phyloP scores from a whole-genome alignment of 2,113 vertebrate species.

The Phalacrocorax carbo region DNA sequence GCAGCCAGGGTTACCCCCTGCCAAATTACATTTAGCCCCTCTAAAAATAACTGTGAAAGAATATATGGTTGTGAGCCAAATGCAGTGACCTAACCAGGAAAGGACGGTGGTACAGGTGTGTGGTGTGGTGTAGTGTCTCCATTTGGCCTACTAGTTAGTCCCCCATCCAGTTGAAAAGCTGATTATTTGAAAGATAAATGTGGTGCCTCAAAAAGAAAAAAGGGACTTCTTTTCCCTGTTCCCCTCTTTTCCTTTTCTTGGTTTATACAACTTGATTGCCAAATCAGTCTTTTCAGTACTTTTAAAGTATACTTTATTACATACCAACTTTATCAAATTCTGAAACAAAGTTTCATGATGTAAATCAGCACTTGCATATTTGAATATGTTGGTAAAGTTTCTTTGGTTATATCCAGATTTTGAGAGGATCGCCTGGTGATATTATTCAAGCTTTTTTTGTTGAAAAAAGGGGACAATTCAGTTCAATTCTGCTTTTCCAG shows the following conservation, averaged over 20 bases:
- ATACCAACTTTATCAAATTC: not conserved
- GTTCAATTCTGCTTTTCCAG: not conserved
- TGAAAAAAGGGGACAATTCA: not conserved
- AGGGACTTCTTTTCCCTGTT: not conserved
- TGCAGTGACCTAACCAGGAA: no score
- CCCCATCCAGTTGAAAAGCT: not conserved
- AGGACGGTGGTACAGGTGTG: rapidly evolving
- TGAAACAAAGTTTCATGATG: not conserved
- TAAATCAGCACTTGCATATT: not conserved
- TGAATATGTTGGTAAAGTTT: not conserved
- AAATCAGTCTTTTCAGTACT: not conserved
- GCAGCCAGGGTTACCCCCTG: not conserved
- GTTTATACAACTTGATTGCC: not conserved
- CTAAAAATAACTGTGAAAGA: not conserved
- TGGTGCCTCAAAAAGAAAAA: not conserved
- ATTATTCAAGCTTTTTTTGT: not conserved
- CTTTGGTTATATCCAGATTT: not conserved
- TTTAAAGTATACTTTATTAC: not conserved
- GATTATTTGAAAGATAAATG: not conserved
- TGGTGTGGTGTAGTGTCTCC: not conserved
- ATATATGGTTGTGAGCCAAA: not conserved
- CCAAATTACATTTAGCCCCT: not conserved
- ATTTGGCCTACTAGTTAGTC: not conserved
- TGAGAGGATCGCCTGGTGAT: not conserved
- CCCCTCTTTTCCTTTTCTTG: not conserved